Evolutionary conservation across 2,888 invertebrate species (phyloP).

Genomic region (Chymomyza caudatula): DNA sequence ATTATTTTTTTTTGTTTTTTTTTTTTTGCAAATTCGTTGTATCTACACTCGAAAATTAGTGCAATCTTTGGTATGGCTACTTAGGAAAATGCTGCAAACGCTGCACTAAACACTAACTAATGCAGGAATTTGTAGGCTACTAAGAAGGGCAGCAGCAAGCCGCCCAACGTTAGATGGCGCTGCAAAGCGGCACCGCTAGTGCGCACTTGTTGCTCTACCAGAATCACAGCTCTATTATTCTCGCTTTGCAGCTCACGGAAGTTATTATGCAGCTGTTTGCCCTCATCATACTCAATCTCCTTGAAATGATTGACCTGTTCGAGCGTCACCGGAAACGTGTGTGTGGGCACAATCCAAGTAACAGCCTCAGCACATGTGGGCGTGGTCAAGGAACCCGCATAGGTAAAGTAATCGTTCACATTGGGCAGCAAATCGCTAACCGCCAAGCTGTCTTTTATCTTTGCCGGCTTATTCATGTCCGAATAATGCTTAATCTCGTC

Average conservation of each 20-base stretch:
- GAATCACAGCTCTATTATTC: conserved; percentile 70
- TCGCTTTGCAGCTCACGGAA: conserved; percentile 76
- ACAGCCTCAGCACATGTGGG: conserved; percentile 86
- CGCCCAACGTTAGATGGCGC: conserved; percentile 25
- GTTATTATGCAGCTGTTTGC: conserved; percentile 77
- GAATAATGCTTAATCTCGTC: conserved; percentile 62
- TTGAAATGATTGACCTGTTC: conserved; percentile 79
- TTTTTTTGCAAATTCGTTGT: conserved; percentile 12
- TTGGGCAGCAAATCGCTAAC: conserved; percentile 80
- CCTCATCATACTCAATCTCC: conserved; percentile 72
- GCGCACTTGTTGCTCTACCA: conserved; percentile 37
- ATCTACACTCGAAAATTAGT: conserved; percentile 16
- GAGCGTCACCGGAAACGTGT: conserved; percentile 80
- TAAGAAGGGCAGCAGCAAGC: conserved; percentile 30
- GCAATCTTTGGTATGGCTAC: conserved; percentile 49
- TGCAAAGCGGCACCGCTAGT: conserved; percentile 3
- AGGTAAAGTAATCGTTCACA: conserved; percentile 81
- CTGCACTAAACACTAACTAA: conserved; percentile 12
- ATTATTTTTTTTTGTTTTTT: background rate
- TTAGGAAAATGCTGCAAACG: background rate
- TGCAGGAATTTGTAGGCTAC: conserved; percentile 37
- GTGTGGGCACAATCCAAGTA: conserved; percentile 84
- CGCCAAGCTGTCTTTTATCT: conserved; percentile 57
- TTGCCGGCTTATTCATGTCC: conserved; percentile 57
- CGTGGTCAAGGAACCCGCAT: conserved; percentile 87